These are phyloP conservation scores for Leptopilina myrica DNA, from an alignment of 2,888 invertebrate species.

Conservation along the genomic window DNA sequence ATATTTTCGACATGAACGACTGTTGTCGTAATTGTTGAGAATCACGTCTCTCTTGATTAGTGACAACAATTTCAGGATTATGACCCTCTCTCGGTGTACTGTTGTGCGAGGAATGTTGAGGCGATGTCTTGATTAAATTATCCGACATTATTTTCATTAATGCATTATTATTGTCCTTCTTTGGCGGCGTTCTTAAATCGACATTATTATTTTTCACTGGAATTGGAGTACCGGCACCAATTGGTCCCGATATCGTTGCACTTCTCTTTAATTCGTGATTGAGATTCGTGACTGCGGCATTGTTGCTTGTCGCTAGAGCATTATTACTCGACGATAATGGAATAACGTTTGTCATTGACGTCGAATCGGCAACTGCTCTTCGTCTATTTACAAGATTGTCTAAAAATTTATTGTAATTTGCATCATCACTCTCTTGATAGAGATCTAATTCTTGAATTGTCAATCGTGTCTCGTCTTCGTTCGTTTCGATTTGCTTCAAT, in stretches of 20 bases:
- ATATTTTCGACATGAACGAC: constrained; percentile 71
- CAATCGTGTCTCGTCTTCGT: constrained; percentile 87
- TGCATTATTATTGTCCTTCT: constrained; percentile 60
- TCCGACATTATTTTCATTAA: constrained; percentile 50
- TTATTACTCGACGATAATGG: constrained; percentile 67
- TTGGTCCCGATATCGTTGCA: constrained; percentile 69
- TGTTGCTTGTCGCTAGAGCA: constrained; percentile 50
- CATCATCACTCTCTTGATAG: constrained; percentile 87
- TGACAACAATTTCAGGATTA: constrained; percentile 4
- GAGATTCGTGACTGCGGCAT: constrained; percentile 27
- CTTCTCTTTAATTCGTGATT: constrained; percentile 63
- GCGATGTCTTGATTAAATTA: constrained; percentile 51
- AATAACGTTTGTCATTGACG: constrained; percentile 77
- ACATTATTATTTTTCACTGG: constrained; percentile 66
- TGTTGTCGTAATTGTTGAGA: constrained; percentile 56
- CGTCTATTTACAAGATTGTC: constrained; percentile 87
- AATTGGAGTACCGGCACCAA: constrained; percentile 75
- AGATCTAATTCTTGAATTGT: constrained; percentile 87
- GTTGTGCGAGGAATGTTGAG: constrained; percentile 40
- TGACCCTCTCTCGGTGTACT: constrained; percentile 47
- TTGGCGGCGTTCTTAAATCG: constrained; percentile 65
- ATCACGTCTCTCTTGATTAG: constrained; percentile 62
- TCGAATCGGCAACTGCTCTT: constrained; percentile 84
- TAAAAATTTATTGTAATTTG: constrained; percentile 85
- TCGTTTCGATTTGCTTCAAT: constrained; percentile 89